These are phyloP conservation scores for Omphaloscelis lunosa DNA, from an alignment of 2,888 invertebrate genomes.

Conservation along the genomic window DNA sequence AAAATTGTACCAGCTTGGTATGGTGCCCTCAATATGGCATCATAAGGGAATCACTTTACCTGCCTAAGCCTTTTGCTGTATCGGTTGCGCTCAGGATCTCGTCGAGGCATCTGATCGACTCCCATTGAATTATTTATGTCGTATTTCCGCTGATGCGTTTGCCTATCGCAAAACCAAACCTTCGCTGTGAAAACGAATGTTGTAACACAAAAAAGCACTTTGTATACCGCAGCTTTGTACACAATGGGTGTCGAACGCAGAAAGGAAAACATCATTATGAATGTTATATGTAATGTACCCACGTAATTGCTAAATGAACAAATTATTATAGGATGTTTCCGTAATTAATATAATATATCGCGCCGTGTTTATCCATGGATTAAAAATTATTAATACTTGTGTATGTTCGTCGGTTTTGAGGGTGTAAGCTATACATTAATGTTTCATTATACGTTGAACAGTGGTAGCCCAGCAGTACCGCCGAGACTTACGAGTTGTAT, in stretches of 20 bases:
- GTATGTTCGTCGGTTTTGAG: conserved; percentile 19
- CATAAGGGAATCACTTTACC: conserved; percentile 47
- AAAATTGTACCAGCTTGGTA: conserved; percentile 49
- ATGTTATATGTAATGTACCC: conserved; percentile 40
- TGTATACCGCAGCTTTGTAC: conserved; percentile 49
- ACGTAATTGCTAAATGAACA: conserved; percentile 37
- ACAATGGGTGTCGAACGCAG: conserved; percentile 28
- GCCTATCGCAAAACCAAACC: conserved; percentile 77
- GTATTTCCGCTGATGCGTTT: conserved; percentile 80
- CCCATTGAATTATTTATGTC: conserved; percentile 80
- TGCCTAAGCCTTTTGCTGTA: conserved; percentile 46
- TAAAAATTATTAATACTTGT: conserved; percentile 40
- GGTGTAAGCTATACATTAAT: background rate
- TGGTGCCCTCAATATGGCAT: conserved; percentile 35
- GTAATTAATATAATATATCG: conserved; percentile 48
- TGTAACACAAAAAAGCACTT: conserved; percentile 80
- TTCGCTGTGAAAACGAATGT: conserved; percentile 70
- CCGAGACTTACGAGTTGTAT: too few relatives aligned
- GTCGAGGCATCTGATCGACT: conserved; percentile 66
- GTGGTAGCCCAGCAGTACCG: too few relatives aligned
- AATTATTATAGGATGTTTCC: conserved; percentile 37
- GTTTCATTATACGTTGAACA: background rate
- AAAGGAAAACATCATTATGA: conserved; percentile 44
- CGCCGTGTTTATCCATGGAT: conserved; percentile 36
- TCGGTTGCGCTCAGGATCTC: conserved; percentile 37